Evolutionary conservation across 1,140 invertebrate genomes (phyloP).

Genomic region (Drosophila suzukii): DNA sequence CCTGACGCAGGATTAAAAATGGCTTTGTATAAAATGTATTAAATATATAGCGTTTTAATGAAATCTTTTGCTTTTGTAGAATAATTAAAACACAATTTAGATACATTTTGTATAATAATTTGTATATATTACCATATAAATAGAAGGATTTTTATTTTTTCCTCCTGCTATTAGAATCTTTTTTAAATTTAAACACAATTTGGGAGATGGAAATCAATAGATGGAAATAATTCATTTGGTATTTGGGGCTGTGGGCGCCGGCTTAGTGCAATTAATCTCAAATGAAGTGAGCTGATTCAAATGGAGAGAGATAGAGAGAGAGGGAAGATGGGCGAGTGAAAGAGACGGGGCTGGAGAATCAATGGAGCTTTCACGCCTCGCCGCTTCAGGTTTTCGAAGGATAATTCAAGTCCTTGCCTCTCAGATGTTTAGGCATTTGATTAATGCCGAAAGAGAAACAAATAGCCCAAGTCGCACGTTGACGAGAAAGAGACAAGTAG

Average conservation of each 20-base stretch:
- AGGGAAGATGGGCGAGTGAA: not conserved
- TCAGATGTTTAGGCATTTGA: conserved; percentile 54
- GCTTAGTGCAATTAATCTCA: conserved; percentile 67
- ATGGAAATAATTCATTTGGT: conserved; percentile 57
- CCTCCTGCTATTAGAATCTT: not conserved
- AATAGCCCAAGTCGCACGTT: not conserved
- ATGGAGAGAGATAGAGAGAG: conserved; percentile 8
- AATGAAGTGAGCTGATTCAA: conserved; percentile 63
- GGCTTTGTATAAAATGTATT: not conserved
- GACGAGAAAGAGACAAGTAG: conserved; percentile 4
- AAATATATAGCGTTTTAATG: not conserved
- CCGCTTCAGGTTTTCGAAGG: conserved; percentile 39
- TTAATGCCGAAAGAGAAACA: conserved; percentile 56
- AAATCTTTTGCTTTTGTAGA: not conserved
- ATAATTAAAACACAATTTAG: too few species aligned
- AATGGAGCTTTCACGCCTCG: conserved; percentile 60
- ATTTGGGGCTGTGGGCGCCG: conserved; percentile 25
- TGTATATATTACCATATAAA: too few species aligned
- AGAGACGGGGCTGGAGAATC: not conserved
- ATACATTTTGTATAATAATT: too few species aligned
- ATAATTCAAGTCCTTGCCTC: conserved; percentile 15
- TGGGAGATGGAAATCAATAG: conserved; percentile 54
- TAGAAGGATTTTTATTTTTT: too few species aligned
- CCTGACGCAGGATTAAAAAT: not conserved
- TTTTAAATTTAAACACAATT: not conserved